A percentile compares a stretch with the other conserved stretches of the same genome.
These are phyloP conservation scores for Ginglymostoma cirratum DNA, from an alignment of 2,113 vertebrate species.

Conservation along the genomic window DNA sequence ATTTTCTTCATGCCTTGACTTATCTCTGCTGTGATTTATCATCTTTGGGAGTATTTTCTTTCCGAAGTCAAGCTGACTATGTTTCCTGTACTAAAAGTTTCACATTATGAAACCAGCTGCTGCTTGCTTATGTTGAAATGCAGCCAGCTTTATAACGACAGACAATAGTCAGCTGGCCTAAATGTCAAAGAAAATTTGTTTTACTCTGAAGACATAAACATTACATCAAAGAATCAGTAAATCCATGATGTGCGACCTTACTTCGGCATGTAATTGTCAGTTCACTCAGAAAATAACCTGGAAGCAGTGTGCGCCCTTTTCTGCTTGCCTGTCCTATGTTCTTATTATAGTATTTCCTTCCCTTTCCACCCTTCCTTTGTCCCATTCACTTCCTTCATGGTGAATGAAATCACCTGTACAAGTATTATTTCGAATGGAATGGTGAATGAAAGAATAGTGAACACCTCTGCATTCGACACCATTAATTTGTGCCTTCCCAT, in stretches of 20 bases:
- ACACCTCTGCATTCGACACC: background rate
- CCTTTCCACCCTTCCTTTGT: background rate
- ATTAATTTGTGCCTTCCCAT: background rate
- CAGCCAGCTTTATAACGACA: background rate
- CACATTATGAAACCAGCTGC: background rate
- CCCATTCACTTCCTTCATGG: background rate
- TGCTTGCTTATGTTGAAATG: background rate
- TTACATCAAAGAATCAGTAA: background rate
- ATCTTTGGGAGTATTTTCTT: background rate
- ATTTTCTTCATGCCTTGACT: background rate
- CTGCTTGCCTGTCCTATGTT: background rate
- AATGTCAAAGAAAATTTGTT: background rate
- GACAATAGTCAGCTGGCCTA: background rate
- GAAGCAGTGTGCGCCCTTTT: background rate
- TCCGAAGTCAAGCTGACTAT: background rate
- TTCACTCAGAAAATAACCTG: background rate
- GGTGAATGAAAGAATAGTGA: background rate
- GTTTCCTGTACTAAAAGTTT: background rate
- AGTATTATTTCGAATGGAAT: background rate
- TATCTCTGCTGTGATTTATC: background rate
- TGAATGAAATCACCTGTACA: background rate
- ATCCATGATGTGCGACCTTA: background rate
- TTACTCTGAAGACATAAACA: background rate
- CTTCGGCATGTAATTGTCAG: background rate
- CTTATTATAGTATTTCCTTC: background rate